phyloP scores from a whole-genome alignment of 2,888 invertebrate genomes.

The Caenorhabditis plicata region DNA sequence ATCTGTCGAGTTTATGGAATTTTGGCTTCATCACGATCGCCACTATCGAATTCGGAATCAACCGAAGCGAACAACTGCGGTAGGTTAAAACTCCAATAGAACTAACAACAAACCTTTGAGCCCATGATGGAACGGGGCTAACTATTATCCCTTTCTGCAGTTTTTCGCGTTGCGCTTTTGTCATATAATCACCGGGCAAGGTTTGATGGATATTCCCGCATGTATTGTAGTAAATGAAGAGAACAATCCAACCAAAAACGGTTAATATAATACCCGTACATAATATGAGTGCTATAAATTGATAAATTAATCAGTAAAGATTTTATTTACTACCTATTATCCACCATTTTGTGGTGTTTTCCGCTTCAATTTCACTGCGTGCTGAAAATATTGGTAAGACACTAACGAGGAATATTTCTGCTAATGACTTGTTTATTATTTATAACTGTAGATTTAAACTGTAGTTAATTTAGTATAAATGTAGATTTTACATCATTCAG shows the following conservation, averaged over 20 bases:
- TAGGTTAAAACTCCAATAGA: slow-evolving; percentile 12
- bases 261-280: slow-evolving; percentile 24
- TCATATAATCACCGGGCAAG: slow-evolving; percentile 6
- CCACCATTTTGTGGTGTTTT: slow-evolving; percentile 22
- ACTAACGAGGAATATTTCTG: not conserved
- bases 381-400: slow-evolving; percentile 14
- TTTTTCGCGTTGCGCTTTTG: not conserved
- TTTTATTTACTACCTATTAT: slow-evolving; percentile 7
- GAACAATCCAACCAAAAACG: slow-evolving; percentile 34
- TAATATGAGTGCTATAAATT: too few relatives aligned
- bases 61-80: slow-evolving; percentile 45
- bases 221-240: slow-evolving; percentile 35
- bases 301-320: too few relatives aligned
- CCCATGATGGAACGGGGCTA: slow-evolving; percentile 4
- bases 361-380: slow-evolving; percentile 20
- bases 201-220: slow-evolving; percentile 22
- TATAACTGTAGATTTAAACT: not conserved
- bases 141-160: not conserved
- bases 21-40: slow-evolving; percentile 50
- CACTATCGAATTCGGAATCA: slow-evolving; percentile 43
- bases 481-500: too few relatives aligned
- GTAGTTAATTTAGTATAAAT: not conserved
- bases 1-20: slow-evolving; percentile 50
- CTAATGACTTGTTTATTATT: not conserved
- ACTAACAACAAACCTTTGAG: slow-evolving; percentile 4